Evolutionary conservation across 2,113 vertebrate genomes (phyloP), one percentile per base, ranked within the genome.

Genomic region (Mus musculus): DNA sequence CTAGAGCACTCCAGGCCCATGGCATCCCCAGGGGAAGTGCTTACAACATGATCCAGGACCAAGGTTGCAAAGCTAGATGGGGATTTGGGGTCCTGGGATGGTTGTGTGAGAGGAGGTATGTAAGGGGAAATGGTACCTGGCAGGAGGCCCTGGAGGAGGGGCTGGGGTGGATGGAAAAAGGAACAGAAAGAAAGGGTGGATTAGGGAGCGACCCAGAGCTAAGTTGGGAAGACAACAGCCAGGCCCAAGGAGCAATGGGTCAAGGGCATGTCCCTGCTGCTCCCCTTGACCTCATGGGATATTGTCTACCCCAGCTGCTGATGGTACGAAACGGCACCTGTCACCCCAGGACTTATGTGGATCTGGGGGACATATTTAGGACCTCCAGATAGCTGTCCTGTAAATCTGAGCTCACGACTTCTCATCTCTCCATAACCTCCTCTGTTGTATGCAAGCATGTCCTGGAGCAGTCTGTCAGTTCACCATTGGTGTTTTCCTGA

Each of bases 241-340:
- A 65, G 33, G 39, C 69, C 42, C 30, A 59, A 65, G 56, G 75
- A n/a, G n/a, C 46, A 69, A 20, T 4, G 5, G 46, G 4, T 72
- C 33, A 14, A 52, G 24, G 16, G 7, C 5, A 7, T 9, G 16
- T 22, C 22, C 8, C 52, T 1, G 1, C 39, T 1, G 10, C 16
- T 46, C 52, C 6, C 36, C 61, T 30, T 28, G 3, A 24, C 3
- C 26, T 75, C 54, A 4, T 11, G 8, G 39, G 36, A n/a, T 76
- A 73, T 65, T 77, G 73, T 65, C 73, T 61, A n/a, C 36, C 30
- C 36, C 59, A 30, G 33, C 22, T 39, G 36, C 39, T 33, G 4
- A 4, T 0, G 6, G 19, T 3, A 75, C 61, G 46, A 5, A 71
- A 78, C 2, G 36, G 42, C 46, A 67, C 46, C 36, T 87, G 63